Base-by-base conservation (phyloP, 2,113 vertebrate genomes). In the Anas platyrhynchos region DNA sequence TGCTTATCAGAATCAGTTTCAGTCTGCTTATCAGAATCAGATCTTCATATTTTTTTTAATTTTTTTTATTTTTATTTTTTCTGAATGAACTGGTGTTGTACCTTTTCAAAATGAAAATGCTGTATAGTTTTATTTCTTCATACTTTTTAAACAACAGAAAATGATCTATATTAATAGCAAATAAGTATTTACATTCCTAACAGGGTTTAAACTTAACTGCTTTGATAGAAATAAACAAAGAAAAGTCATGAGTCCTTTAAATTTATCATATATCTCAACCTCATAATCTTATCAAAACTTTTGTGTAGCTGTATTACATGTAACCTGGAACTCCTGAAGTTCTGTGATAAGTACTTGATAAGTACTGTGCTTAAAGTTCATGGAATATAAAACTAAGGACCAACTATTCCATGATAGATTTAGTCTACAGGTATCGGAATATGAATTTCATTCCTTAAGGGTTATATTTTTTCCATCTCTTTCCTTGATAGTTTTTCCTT, bases 261-360 rank as follows among this genome's bases (percentile, higher is more conserved):
- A 50, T 2, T n/a, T 26, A 32, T 76, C 66, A 32, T 7, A 7
- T 22, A 26, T 66, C 10, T 3, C 2, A 2, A 26, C 36, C 54
- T 59, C 16, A 29, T 18, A 29, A 4, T 43, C 5, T 61, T 58
- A 18, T 66, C 25, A 50, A 71, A 61, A 83, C 1, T 62, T 63
- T 41, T 3, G 23, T 55, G 2, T 41, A 41, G 13, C 2, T 66
- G 5, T 44, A 69, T 54, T n/a, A n/a, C 12, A 69, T 26, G 12
- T 72, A 94, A 43, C 3, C 6, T 75, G 16, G 21, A 8, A 55
- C 13, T 67, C 0, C 0, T 50, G 17, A 4, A 46, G 0, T 26
- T 61, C 14, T 69, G 9, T 79, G 16, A 3, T 34, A 54, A 56
- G 20, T 38, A 31, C 9, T 43, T 38, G 26, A 43, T 56, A 56